Base-by-base conservation (phyloP, 1,140 invertebrate species). In the Tetraneura akinire region DNA sequence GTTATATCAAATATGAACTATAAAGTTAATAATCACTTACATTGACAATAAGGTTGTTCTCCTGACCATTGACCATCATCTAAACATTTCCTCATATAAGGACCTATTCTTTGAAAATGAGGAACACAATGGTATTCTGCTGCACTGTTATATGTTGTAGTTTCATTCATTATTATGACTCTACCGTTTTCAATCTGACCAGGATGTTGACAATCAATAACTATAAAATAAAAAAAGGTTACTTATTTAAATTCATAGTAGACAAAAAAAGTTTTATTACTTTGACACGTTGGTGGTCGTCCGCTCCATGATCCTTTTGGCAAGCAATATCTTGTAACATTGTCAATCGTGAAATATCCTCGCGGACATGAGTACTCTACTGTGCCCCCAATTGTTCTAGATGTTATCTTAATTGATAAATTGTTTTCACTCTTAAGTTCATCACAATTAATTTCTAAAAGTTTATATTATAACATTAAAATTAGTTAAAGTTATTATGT, bases 101-200 rank as follows among this genome's bases (percentile, higher is more conserved):
- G 91, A 0, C 94, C 94, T 1, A 92, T 89, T 55, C 94, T 88
- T 84, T 93, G 91, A 85, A 89, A 96, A 81, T 93, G 92, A 10
- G 93, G 93, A 74, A 96, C 86, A 84, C 96, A 98, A 82, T 94
- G 92, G 85, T 96, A 97, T 83, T 95, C 93, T 1, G 95, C 91
- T 3, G 91, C 90, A 78, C 92, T 92, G 10, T 91, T 92, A 83
- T 92, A 96, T 8, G 90, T 88, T 0, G 92, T 95, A 0, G 92
- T 92, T 29, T 91, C 91, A 83, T 97, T 96, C 53, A 94, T 90
- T 11, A 95, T 89, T 82, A 95, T 95, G 1, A 95, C 91, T 81
- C 94, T 88, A 0, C 94, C 94, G 84, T 96, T 96, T 70, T 94
- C 91, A 66, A 95, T 92, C 5, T 88, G 85, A 29, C 89, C 88